phyloP scores from a whole-genome alignment of 1,140 invertebrate genomes.

The Drosophila nannoptera region DNA sequence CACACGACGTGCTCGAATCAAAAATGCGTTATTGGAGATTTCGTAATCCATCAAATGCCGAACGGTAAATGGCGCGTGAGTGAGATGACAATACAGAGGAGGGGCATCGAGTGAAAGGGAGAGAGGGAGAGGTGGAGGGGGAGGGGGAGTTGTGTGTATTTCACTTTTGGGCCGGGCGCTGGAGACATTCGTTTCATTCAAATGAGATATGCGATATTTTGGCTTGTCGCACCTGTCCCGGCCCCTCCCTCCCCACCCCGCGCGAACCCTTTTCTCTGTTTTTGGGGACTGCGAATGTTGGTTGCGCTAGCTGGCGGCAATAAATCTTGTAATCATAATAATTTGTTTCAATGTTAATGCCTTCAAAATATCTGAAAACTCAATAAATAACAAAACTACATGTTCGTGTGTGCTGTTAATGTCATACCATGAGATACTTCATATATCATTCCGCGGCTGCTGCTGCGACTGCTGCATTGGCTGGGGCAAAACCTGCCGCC shows the following conservation, averaged over 20 bases:
- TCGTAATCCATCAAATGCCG: constrained; percentile 49
- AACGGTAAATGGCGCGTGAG: constrained; percentile 41
- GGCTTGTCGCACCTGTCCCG: constrained; percentile 26
- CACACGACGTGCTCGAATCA: constrained; percentile 16
- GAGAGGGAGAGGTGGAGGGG: not conserved
- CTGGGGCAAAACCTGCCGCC: constrained; percentile 34
- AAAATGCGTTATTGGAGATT: constrained; percentile 26
- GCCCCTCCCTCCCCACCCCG: constrained; percentile 3
- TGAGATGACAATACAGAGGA: constrained; percentile 27
- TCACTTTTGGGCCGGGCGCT: not conserved
- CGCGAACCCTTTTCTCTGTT: constrained; percentile 5
- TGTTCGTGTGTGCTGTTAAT: constrained; percentile 79
- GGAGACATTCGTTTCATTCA: constrained; percentile 24
- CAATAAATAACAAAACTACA: constrained; percentile 79
- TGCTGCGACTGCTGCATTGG: constrained; percentile 23
- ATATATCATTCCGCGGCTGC: constrained; percentile 71
- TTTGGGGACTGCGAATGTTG: constrained; percentile 44
- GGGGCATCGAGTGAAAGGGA: not conserved
- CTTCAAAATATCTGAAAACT: constrained; percentile 79
- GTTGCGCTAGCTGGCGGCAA: constrained; percentile 62
- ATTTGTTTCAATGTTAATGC: constrained; percentile 79
- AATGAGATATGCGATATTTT: constrained; percentile 55
- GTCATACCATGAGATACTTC: constrained; percentile 79
- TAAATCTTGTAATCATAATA: constrained; percentile 79
- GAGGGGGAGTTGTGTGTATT: not conserved